Evolutionary conservation across 2,113 vertebrate genomes (phyloP), one percentile per base, ranked within the genome.

Genomic region (Mixornis gularis): DNA sequence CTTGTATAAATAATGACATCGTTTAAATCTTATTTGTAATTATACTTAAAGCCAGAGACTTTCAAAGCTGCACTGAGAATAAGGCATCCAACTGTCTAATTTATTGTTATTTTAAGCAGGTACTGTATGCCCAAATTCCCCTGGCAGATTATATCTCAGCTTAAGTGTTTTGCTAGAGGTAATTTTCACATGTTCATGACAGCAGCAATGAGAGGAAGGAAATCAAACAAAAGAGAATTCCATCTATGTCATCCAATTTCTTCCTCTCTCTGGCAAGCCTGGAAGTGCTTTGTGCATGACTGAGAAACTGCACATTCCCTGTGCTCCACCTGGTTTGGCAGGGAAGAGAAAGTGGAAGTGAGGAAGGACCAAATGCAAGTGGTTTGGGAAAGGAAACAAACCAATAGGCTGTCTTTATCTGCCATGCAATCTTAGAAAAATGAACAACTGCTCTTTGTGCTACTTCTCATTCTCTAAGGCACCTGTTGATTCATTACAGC

Each of bases 21-120:
- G 70, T 94, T 94, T 92, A 96, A 89, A 80, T 85, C 86, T 60
- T 89, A 89, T 87, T 92, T 95, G 84, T 93, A 95, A 92, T 92
- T 82, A 84, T 7, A 85, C 66, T 95, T 87, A 76, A 65, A 94
- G 89, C 12, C 63, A 48, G 85, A 79, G 74, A 85, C 79, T 94
- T 93, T 73, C 51, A 94, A 91, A 94, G 86, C 84, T 85, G 70
- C 73, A 11, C 46, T 53, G 44, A 90, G 69, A 90, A 85, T 52
- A 85, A 16, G 30, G 72, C 88, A 93, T 87, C 70, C 86, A 76
- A 81, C 70, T 79, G 86, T 49, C 66, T 95, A 89, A 95, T 92
- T 94, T 93, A 94, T 84, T 92, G 91, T 95, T 93, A 92, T 92
- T 96, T 94, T 95, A 95, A 96, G 84, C 74, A 95, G 95, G 80